Evolutionary conservation across 1,140 invertebrate species (phyloP).

Genomic region (Melipona quadrifasciata): DNA sequence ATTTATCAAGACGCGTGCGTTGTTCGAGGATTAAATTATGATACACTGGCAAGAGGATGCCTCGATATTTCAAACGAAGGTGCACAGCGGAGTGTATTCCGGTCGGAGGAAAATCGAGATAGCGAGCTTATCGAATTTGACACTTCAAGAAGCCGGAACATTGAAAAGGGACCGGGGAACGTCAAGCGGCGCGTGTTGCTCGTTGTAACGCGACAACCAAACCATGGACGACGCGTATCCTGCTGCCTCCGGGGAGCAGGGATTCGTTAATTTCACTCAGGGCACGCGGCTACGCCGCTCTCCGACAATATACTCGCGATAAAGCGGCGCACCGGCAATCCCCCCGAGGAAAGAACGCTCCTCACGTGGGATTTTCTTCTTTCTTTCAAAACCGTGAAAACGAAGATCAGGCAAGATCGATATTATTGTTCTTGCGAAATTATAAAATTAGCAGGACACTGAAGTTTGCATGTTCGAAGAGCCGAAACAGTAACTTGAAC

Average conservation of each 20-base stretch:
- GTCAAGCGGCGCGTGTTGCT: constrained; percentile 64
- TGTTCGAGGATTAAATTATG: neutral
- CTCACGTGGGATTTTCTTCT: neutral
- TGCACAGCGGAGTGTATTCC: constrained; percentile 17
- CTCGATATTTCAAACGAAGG: neutral
- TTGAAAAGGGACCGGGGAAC: constrained; percentile 80
- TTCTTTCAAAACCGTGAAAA: neutral
- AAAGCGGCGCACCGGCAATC: constrained; percentile 64
- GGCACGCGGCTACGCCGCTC: constrained; percentile 70
- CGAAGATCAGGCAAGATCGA: neutral
- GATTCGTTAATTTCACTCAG: constrained; percentile 78
- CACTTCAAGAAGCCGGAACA: constrained; percentile 81
- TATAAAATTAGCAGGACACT: no score
- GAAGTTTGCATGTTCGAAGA: no score
- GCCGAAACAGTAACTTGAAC: no score
- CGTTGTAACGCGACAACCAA: constrained; percentile 36
- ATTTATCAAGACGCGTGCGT: no score
- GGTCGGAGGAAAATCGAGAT: constrained; percentile 44
- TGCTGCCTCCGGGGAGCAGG: constrained; percentile 72
- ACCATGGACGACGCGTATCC: constrained; percentile 68
- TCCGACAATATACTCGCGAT: constrained; percentile 60
- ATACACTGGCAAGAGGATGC: no score
- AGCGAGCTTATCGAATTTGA: constrained; percentile 80
- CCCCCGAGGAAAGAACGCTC: constrained; percentile 28
- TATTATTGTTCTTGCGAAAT: no score